phyloP scores from a whole-genome alignment of 2,888 invertebrate genomes.

The Cryptophagus acutangulus region DNA sequence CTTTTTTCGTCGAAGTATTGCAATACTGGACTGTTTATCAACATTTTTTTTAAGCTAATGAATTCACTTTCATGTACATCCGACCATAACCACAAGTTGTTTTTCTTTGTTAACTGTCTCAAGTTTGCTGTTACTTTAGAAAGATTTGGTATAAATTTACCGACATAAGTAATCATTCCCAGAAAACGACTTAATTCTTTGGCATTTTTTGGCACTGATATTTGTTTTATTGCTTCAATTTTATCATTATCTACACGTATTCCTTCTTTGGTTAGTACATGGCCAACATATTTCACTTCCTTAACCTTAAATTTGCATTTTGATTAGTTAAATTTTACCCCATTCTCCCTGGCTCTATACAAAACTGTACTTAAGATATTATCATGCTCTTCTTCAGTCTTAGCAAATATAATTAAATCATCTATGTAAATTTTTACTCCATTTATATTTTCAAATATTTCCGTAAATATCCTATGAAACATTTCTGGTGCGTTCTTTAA shows the following conservation, averaged over 20 bases:
- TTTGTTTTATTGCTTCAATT: background rate
- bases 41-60: conserved; percentile 12
- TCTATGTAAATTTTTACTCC: conserved; percentile 28
- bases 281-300: conserved; percentile 29
- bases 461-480: conserved; percentile 24
- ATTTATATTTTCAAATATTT: conserved; percentile 24
- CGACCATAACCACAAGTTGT: conserved; percentile 12
- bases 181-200: conserved; percentile 2
- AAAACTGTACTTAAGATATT: conserved; percentile 20
- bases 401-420: conserved; percentile 24
- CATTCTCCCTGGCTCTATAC: conserved; percentile 16
- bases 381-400: conserved; percentile 25
- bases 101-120: conserved; percentile 11
- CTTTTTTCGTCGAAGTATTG: conserved; percentile 12
- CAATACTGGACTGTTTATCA: conserved; percentile 13
- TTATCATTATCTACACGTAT: conserved; percentile 2
- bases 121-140: conserved; percentile 7
- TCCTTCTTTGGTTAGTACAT: conserved; percentile 24
- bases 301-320: conserved; percentile 24
- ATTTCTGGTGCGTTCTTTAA: conserved; percentile 27
- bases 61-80: conserved; percentile 12
- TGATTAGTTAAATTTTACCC: conserved; percentile 22
- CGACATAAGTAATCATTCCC: conserved; percentile 13
- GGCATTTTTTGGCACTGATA: background rate
- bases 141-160: conserved; percentile 14